Percentiles rank a stretch among this genome's conserved stretches.
Conservation (phyloP, 2,888 invertebrate genomes). For the Netelia virgata region DNA sequence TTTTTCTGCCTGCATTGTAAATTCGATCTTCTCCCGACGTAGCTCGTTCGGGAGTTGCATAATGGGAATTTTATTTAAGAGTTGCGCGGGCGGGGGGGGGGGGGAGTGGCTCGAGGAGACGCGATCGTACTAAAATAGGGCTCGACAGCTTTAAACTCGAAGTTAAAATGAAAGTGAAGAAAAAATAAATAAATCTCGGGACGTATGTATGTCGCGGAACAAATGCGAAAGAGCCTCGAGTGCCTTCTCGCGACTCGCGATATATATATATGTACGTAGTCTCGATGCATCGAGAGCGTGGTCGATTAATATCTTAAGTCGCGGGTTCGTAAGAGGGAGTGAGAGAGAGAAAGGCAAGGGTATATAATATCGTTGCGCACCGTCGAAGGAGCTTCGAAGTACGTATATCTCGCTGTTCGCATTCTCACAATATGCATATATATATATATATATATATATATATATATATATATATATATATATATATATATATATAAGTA, state of each 20-base stretch:
- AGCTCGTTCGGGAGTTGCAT: slow-evolving; percentile 9
- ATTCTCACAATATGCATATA: neutral
- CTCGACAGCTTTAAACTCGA: slow-evolving; percentile 10
- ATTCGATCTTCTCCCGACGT: neutral
- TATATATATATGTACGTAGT: neutral
- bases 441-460: neutral
- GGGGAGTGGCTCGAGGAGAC: neutral
- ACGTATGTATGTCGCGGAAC: neutral
- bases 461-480: neutral
- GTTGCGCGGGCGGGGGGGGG: neutral
- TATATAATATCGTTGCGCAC: neutral
- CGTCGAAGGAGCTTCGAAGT: slow-evolving; percentile 17
- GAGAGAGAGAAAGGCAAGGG: slow-evolving; percentile 37
- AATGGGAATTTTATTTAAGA: slow-evolving; percentile 26
- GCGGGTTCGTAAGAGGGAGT: slow-evolving; percentile 50
- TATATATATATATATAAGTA: neutral
- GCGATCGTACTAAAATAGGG: slow-evolving; percentile 8
- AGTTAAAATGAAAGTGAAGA: slow-evolving; percentile 31
- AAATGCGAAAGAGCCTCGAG: neutral
- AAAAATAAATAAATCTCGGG: slow-evolving; percentile 25
- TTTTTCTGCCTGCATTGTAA: neutral
- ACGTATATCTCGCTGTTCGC: neutral
- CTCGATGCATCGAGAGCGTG: neutral
- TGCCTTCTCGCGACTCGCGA: neutral
- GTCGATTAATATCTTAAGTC: slow-evolving; percentile 65